Conservation (phyloP, 1,140 invertebrate species). For the Brachionus paranguensis region DNA sequence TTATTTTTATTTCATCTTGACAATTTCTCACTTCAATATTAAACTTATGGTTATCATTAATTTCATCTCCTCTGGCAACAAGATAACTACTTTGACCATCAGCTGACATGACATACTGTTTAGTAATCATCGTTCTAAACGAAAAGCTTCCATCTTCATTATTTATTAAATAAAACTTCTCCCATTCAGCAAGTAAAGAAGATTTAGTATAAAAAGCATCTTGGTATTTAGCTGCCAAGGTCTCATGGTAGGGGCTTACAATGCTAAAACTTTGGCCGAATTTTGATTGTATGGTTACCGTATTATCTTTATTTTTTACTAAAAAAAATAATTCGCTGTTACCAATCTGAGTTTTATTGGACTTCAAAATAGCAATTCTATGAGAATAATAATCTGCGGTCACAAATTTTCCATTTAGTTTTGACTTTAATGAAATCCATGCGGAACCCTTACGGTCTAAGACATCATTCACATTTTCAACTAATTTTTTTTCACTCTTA, state of each 20-base stretch:
- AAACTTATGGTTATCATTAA: background rate
- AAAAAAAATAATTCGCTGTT: background rate
- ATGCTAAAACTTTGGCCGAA: too few species aligned
- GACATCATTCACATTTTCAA: background rate
- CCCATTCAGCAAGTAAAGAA: background rate
- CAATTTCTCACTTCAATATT: too few species aligned
- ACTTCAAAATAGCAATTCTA: background rate
- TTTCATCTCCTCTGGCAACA: background rate
- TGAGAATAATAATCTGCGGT: background rate
- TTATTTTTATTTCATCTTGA: too few species aligned
- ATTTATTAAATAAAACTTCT: background rate
- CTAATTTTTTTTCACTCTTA: background rate
- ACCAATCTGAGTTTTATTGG: background rate
- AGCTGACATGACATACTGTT: background rate
- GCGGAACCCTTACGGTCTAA: background rate
- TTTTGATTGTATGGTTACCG: too few species aligned
- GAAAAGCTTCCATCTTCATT: background rate
- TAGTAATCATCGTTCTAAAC: background rate
- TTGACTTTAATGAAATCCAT: background rate
- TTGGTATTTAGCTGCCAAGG: too few species aligned
- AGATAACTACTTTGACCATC: background rate
- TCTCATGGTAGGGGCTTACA: too few species aligned
- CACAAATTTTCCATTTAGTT: background rate
- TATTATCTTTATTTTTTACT: background rate
- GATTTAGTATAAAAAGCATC: too few species aligned